phyloP scores from a whole-genome alignment of 2,888 invertebrate genomes.

The Notodonta ziczac region DNA sequence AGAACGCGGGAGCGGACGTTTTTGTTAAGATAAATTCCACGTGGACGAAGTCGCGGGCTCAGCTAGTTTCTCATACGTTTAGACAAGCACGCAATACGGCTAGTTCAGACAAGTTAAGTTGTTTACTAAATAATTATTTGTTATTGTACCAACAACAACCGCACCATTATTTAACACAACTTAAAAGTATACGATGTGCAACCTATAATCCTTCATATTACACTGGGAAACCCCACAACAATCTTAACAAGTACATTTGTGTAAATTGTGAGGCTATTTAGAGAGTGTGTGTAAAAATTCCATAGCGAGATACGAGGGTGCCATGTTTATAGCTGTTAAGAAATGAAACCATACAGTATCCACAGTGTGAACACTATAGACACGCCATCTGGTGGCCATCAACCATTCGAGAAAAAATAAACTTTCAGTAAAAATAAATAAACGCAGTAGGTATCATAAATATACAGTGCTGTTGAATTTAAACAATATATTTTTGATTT shows the following conservation, averaged over 20 bases:
- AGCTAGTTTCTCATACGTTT: no score
- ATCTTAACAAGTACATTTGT: constrained; percentile 60
- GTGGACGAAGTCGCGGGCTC: no score
- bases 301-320: constrained; percentile 65
- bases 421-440: constrained; percentile 77
- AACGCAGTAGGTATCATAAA: constrained; percentile 65
- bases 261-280: constrained; percentile 60
- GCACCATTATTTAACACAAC: no score
- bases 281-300: constrained; percentile 71
- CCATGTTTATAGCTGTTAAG: constrained; percentile 73
- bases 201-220: constrained; percentile 16
- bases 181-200: no score
- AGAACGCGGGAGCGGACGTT: no score
- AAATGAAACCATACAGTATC: constrained; percentile 71
- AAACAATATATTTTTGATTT: constrained; percentile 52
- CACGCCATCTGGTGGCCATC: constrained; percentile 80
- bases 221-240: constrained; percentile 58
- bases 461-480: constrained; percentile 65
- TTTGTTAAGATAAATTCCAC: no score
- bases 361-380: constrained; percentile 62
- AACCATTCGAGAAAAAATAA: constrained; percentile 77
- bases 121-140: no score
- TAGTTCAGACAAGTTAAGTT: no score
- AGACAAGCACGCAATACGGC: no score
- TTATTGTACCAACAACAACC: no score